Percentiles rank a stretch among this genome's conserved stretches.
Conservation (phyloP, 1,140 invertebrate genomes). For the Drepana arcuata region DNA sequence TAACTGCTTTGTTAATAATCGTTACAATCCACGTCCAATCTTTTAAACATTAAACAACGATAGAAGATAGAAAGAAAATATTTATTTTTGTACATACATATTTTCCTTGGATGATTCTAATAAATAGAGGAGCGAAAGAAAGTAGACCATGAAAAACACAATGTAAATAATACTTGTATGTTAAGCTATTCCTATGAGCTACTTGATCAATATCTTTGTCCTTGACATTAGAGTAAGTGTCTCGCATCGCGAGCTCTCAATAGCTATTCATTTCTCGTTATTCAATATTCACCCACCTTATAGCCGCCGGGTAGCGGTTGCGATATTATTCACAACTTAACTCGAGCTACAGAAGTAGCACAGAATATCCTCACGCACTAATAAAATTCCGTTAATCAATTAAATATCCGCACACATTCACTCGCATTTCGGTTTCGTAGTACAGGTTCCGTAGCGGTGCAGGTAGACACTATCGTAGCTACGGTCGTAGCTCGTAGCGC, state of each 20-base stretch:
- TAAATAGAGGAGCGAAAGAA: no score
- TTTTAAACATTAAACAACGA: no score
- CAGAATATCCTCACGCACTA: conserved; percentile 25
- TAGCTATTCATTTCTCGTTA: conserved; percentile 29
- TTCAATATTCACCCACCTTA: conserved; percentile 52
- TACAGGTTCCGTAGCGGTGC: conserved; percentile 19
- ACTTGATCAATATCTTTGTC: conserved; percentile 63
- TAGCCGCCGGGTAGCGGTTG: conserved; percentile 7
- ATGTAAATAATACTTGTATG: no score
- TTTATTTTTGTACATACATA: no score
- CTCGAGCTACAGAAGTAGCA: conserved; percentile 20
- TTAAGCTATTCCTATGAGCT: no score
- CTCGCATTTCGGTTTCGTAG: conserved; percentile 17
- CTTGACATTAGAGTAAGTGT: conserved; percentile 52
- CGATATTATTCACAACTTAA: conserved; percentile 9
- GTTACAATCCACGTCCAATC: no score
- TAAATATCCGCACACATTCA: conserved; percentile 27
- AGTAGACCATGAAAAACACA: no score
- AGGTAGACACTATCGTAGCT: conserved; percentile 23
- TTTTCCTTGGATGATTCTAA: no score
- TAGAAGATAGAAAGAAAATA: no score
- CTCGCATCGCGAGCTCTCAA: conserved; percentile 24
- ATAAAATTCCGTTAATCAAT: conserved; percentile 23
- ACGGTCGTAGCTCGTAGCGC: conserved; percentile 50
- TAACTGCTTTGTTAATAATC: no score